Conservation (phyloP, 2,113 vertebrate genomes). For the Amazona guildingii region DNA sequence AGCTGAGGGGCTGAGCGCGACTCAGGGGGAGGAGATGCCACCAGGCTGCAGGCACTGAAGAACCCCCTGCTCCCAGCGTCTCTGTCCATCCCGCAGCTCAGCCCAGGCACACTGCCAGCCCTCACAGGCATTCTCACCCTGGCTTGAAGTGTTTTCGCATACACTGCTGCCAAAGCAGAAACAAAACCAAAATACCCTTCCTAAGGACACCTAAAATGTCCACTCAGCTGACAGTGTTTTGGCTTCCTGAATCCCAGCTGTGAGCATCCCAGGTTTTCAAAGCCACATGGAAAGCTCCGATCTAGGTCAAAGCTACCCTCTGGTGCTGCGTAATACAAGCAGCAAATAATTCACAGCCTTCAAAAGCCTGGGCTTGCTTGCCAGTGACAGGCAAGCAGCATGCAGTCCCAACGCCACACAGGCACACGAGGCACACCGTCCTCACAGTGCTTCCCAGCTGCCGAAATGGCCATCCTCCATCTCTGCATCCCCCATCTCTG, state of each 20-base stretch:
- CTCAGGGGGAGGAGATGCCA: background rate
- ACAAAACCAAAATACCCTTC: background rate
- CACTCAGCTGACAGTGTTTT: rapidly evolving
- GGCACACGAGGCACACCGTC: rapidly evolving
- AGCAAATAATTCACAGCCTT: background rate
- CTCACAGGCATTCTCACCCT: background rate
- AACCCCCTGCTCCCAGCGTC: background rate
- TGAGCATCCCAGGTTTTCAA: background rate
- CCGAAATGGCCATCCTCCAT: rapidly evolving
- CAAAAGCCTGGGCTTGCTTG: rapidly evolving
- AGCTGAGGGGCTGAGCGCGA: background rate
- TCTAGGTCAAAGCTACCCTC: background rate
- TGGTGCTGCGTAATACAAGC: background rate
- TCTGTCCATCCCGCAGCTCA: background rate
- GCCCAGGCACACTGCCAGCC: background rate
- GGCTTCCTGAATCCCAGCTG: background rate
- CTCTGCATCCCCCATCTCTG: background rate
- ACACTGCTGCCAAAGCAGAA: background rate
- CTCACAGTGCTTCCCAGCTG: background rate
- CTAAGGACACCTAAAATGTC: background rate
- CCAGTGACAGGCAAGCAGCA: background rate
- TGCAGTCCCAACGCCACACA: rapidly evolving
- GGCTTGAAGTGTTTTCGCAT: background rate
- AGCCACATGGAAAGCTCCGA: background rate
- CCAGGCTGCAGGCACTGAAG: background rate